These are phyloP conservation scores for Patiria miniata DNA, from an alignment of 35 echinoderm and acorn worm species.

Conservation along the genomic window DNA sequence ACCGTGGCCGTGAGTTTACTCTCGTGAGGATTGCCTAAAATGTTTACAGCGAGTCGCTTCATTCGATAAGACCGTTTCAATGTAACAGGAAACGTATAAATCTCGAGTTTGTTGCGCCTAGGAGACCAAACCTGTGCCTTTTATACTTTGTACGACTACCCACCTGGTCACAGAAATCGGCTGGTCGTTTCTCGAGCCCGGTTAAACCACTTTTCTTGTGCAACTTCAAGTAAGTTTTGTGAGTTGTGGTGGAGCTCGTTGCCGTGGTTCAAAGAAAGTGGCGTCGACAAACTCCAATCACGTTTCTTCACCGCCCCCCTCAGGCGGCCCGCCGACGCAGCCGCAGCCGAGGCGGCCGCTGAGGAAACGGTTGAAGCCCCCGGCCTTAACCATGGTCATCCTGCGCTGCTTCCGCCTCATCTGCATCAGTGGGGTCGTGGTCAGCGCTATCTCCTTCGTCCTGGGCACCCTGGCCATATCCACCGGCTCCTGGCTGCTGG, in stretches of 20 bases:
- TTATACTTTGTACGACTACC: background rate
- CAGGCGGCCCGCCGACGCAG: background rate
- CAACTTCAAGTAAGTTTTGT: no score
- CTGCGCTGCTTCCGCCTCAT: constrained; percentile 37
- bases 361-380: constrained; percentile 5
- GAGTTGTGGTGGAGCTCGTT: background rate
- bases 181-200: background rate
- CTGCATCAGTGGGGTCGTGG: constrained; percentile 30
- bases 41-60: no score
- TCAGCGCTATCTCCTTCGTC: constrained; percentile 42
- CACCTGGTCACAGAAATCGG: constrained; percentile 14
- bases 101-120: background rate
- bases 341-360: background rate
- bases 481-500: constrained; percentile 39
- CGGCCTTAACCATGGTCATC: constrained; percentile 34
- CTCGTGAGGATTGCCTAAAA: no score
- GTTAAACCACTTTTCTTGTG: no score
- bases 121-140: constrained; percentile 28
- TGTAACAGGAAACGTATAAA: no score
- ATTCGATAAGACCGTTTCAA: no score
- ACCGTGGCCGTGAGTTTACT: no score
- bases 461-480: constrained; percentile 45
- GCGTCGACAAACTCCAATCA: constrained; percentile 23
- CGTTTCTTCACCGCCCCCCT: background rate
- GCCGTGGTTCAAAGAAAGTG: background rate